Evolutionary conservation across 2,113 vertebrate genomes (phyloP), one percentile per base, ranked within the genome.

Genomic region (Copsychus sechellarum): DNA sequence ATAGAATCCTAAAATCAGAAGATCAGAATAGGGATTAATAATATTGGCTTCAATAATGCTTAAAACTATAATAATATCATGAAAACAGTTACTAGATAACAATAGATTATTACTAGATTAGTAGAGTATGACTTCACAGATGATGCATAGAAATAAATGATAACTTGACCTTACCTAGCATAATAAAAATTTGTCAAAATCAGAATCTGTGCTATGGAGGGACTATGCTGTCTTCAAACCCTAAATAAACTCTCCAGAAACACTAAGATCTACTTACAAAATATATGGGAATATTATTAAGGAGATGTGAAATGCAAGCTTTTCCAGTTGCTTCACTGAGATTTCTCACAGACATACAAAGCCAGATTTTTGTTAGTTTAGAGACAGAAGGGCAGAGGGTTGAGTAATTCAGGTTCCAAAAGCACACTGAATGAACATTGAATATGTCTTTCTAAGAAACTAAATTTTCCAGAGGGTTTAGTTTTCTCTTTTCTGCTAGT

Each of bases 371-470:
- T 70, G 4, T 28, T 56, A 8, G 8, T 70, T 78, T 56, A 42
- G 9, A 17, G 12, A 1, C 3, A 16, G 14, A 6, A 18, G 4
- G 5, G 3, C 4, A 67, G 34, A 19, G 6, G 5, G 3, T 13
- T 76, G 62, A 54, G 18, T n/a, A 79, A 67, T 71, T 91, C n/a
- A 43, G 7, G 8, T 43, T 29, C 54, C 84, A 56, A 54, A 72
- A 80, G 11, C 28, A 26, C 28, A 14, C 3, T 43, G n/a, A 87
- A 69, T 53, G 4, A 56, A 48, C 5, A 5, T 0, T 36, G 15
- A 81, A 12, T 31, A 66, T 23, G 5, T 57, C 31, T 74, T 78
- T 92, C 14, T 65, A 81, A 28, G 14, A 65, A 51, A 69, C 6
- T 43, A 65, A 43, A 51, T 48, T 84, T 36, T 78, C 5, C 25